Conservation (phyloP, 2,888 invertebrate species). For the Caenorhabditis zanzibari region DNA sequence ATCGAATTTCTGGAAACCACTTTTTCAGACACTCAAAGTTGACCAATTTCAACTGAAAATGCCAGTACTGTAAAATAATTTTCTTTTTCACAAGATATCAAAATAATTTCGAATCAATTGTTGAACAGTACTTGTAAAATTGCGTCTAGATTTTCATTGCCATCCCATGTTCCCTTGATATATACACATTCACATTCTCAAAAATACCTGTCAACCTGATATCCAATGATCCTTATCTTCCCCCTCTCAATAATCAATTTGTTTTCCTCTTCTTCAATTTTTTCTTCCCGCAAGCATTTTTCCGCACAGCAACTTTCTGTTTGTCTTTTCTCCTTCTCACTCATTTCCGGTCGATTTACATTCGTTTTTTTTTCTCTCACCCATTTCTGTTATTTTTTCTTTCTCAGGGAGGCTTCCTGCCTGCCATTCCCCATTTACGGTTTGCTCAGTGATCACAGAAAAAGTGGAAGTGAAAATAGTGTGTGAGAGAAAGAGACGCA, state of each 20-base stretch:
- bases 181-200: too few relatives aligned
- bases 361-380: slow-evolving; percentile 36
- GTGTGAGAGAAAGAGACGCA: slow-evolving; percentile 30
- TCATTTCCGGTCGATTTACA: slow-evolving; percentile 58
- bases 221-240: slow-evolving; percentile 13
- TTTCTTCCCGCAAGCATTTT: slow-evolving; percentile 35
- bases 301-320: slow-evolving; percentile 39
- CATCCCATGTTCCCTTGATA: too few relatives aligned
- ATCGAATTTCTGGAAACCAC: too few relatives aligned
- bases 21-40: too few relatives aligned
- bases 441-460: slow-evolving; percentile 24
- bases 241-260: slow-evolving; percentile 38
- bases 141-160: too few relatives aligned
- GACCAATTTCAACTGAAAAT: too few relatives aligned
- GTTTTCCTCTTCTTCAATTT: slow-evolving; percentile 23
- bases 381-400: slow-evolving; percentile 3
- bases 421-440: slow-evolving; percentile 48
- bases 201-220: slow-evolving; percentile 13
- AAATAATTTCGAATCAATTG: too few relatives aligned
- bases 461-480: slow-evolving; percentile 14
- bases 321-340: slow-evolving; percentile 11
- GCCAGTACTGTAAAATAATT: too few relatives aligned
- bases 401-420: neutral
- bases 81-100: too few relatives aligned
- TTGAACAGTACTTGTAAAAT: too few relatives aligned